Percentiles rank a stretch among this genome's conserved stretches.
phyloP scores from a whole-genome alignment of 2,888 invertebrate genomes.

The Eilema depressum region DNA sequence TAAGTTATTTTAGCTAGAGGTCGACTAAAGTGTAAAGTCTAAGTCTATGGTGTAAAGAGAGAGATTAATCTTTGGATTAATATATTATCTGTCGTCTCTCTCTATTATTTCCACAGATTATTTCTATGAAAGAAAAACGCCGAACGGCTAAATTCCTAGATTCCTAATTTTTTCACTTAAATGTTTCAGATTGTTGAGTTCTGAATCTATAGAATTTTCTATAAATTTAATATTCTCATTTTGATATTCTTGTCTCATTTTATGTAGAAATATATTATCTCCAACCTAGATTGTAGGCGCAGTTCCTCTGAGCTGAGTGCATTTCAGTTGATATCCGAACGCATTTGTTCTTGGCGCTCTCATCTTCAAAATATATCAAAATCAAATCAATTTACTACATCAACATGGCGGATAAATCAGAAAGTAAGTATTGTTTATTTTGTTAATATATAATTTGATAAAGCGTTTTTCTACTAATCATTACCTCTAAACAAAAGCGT shows the following conservation, averaged over 20 bases:
- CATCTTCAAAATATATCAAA: conserved; percentile 67
- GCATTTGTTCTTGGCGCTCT: conserved; percentile 74
- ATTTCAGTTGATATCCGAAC: conserved; percentile 51
- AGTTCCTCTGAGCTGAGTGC: conserved; percentile 5
- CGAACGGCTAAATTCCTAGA: no score
- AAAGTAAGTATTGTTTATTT: conserved; percentile 90
- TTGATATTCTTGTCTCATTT: neutral
- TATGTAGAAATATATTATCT: neutral
- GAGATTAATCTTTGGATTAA: no score
- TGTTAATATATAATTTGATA: conserved; percentile 45
- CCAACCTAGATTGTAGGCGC: neutral
- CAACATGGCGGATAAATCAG: conserved; percentile 94
- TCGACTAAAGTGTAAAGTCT: no score
- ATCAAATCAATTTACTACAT: conserved; percentile 76
- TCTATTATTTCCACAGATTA: no score
- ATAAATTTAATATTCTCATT: no score
- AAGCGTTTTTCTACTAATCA: conserved; percentile 5
- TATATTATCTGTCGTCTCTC: no score
- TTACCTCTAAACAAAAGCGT: conserved; percentile 17
- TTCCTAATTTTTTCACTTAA: no score
- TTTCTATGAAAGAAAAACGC: no score
- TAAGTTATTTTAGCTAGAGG: no score
- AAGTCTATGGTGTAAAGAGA: no score
- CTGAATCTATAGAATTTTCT: neutral
- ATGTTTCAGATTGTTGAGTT: no score